Evolutionary conservation across 2,113 vertebrate genomes (phyloP).

Genomic region (Halcyon malimbica): DNA sequence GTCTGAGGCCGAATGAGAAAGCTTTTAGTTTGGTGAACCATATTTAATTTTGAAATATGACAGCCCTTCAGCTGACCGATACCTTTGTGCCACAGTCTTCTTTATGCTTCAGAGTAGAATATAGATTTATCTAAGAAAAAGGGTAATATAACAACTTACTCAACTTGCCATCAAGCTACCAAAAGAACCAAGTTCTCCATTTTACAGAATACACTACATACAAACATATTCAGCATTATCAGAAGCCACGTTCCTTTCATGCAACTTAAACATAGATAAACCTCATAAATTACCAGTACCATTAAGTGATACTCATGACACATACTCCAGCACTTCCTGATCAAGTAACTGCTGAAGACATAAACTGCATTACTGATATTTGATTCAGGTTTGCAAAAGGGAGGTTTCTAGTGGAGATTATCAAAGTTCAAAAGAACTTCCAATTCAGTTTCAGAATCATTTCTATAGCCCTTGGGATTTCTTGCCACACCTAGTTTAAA

Average conservation of each 20-base stretch:
- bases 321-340: background rate
- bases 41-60: slow-evolving; percentile 62
- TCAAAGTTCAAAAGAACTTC: background rate
- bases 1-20: slow-evolving; percentile 21
- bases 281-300: background rate
- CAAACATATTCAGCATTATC: background rate
- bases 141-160: background rate
- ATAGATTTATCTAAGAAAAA: background rate
- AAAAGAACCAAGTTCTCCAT: background rate
- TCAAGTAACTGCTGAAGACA: background rate
- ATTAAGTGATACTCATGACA: background rate
- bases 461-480: background rate
- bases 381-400: background rate
- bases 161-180: background rate
- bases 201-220: background rate
- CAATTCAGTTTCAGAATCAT: background rate
- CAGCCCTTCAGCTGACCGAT: slow-evolving; percentile 17
- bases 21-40: slow-evolving; percentile 73
- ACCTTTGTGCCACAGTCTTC: background rate
- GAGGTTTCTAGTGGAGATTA: background rate
- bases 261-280: background rate
- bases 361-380: background rate
- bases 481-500: background rate
- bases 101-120: background rate
- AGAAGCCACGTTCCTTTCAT: background rate